A percentile compares a stretch with the other conserved stretches of the same genome.
Conservation (phyloP, 2,888 invertebrate genomes). For the Caradrina clavipalpis region DNA sequence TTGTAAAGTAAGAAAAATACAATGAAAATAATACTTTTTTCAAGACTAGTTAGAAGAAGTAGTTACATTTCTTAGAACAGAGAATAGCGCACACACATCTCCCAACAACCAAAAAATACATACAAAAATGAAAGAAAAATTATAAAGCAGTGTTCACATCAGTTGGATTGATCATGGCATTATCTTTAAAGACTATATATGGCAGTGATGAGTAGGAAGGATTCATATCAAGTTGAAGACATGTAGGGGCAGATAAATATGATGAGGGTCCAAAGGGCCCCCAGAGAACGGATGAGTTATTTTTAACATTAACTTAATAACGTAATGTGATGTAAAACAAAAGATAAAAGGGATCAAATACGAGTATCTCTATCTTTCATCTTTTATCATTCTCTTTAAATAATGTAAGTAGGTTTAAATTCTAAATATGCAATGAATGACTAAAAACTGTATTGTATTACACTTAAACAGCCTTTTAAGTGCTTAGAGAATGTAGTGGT, state of each 20-base stretch:
- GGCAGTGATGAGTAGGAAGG: slow-evolving; percentile 8
- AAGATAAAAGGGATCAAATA: not conserved
- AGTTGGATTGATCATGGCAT: not conserved
- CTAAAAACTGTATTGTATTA: no score
- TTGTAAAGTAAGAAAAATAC: no score
- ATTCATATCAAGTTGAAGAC: slow-evolving; percentile 17
- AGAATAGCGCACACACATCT: fast-evolving
- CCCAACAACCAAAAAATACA: not conserved
- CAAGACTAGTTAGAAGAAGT: no score
- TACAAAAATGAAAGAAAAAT: not conserved
- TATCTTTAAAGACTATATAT: slow-evolving; percentile 14
- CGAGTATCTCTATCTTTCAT: slow-evolving; percentile 3
- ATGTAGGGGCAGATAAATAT: slow-evolving; percentile 12
- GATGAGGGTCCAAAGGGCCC: slow-evolving; percentile 30
- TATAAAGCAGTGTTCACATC: not conserved
- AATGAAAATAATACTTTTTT: no score
- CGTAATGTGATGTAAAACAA: not conserved
- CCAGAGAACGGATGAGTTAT: not conserved
- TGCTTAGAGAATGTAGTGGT: no score
- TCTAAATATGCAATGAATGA: not conserved
- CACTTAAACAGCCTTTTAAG: no score
- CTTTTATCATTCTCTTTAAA: not conserved
- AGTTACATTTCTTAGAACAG: no score
- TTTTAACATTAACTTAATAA: slow-evolving; percentile 27
- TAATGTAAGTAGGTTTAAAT: not conserved